Evolutionary conservation across 2,888 invertebrate genomes (phyloP), one percentile per base, ranked within the genome.

Genomic region (Chrysolina haemoptera): DNA sequence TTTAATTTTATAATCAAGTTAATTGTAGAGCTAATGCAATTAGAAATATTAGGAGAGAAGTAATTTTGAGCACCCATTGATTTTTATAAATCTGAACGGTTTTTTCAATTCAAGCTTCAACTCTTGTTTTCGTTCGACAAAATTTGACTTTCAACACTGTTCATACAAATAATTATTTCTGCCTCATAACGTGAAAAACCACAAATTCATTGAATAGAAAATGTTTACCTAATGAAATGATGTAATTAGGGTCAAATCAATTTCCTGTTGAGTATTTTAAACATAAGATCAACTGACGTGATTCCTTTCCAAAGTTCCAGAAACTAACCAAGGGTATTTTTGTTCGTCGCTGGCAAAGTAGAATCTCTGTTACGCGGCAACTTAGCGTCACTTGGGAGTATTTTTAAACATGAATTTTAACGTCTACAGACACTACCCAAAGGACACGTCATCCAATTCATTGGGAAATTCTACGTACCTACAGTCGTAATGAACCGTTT

Each of bases 341-440:
- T 53, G 20, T 20, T 53, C 53, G 53, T 53, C 53, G 53, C 53
- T 53, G 53, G 53, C 53, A 20, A 53, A 53, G 53, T 53, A 53
- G 53, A 14, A 53, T 53, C 20, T 53, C 53, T 53, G 53, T 53
- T 53, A 53, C 53, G 53, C 20, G 53, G 20, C 20, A 20, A 20
- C 53, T 20, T 53, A 53, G 12, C 53, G 53, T 53, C 53, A 53
- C 53, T 18, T 53, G 11, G 11, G 53, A 20, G 53, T 53, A 53
- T 53, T 53, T 53, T 53, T 53, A 53, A 53, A 53, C 53, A 20
- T 53, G 11, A 53, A 20, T 20, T 53, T 53, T 20, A 12, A 20
- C 20, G 22, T 53, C 20, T 18, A 12, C 53, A 53, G 53, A 53
- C 53, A 53, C 20, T 18, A 18, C 20, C 35, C 18, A 53, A 20